Evolutionary conservation across 2,888 invertebrate species (phyloP), one percentile per base, ranked within the genome.

Genomic region (Electrophaes corylata): DNA sequence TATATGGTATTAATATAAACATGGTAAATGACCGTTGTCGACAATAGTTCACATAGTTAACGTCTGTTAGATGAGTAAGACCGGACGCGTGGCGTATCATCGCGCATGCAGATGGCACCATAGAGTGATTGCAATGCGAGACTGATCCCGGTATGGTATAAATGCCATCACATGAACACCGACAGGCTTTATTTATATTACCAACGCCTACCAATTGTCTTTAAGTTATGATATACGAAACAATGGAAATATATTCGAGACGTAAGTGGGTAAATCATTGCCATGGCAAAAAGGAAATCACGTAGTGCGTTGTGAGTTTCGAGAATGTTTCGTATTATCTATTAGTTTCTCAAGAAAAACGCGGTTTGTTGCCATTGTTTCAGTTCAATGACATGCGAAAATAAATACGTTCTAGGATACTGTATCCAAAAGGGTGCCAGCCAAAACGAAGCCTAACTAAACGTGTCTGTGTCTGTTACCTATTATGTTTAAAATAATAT

Each of bases 101-200:
- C 73, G 72, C 76, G 87, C 91, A 90, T 90, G 88, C 85, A 85
- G 88, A 89, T 89, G 81, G 78, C 73, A 68, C 64, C 63, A 67
- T 74, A 68, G 65, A 84, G 82, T 85, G 87, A 85, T 90, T 83
- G 87, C 86, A 83, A 90, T 90, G 81, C 89, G 79, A 85, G 88
- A 87, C 79, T 81, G 71, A 72, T 66, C 81, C 85, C 70, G 72
- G 80, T 87, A 86, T 84, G 89, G 90, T 85, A 88, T 88, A 86
- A 89, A 90, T 89, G 81, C 89, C 90, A 84, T 87, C 83, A 83
- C 84, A 83, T 80, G 78, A 75, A 78, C 75, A 75, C 78, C 75
- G 77, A 70, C 68, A 62, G 71, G 66, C 75, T 77, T 78, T 84
- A 83, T 88, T 86, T 84, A 88, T 77, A 81, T 81, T 88, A 86